These are phyloP conservation scores for Gracilinanus agilis DNA, from an alignment of 2,113 vertebrate genomes.

Conservation along the genomic window DNA sequence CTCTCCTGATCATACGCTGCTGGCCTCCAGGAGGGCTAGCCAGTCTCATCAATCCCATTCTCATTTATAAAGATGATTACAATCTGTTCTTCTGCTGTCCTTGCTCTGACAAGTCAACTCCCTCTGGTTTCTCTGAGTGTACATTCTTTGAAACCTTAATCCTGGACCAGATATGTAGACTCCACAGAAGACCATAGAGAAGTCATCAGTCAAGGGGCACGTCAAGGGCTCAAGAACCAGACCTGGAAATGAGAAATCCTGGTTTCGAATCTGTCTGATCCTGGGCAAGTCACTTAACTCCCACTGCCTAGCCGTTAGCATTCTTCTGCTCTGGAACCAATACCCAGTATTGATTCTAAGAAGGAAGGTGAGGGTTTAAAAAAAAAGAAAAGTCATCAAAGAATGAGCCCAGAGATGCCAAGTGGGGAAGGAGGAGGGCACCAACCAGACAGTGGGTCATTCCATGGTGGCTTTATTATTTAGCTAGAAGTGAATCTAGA, in stretches of 20 bases:
- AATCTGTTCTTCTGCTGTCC: background rate
- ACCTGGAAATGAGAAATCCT: no score
- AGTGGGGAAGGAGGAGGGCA: background rate
- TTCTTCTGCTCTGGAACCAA: no score
- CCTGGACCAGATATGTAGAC: background rate
- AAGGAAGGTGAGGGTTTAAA: no score
- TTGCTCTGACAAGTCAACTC: conserved; percentile 5
- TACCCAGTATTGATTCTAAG: no score
- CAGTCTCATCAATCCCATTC: background rate
- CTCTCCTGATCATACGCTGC: fast-evolving
- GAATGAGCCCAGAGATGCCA: background rate
- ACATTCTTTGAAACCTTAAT: conserved; percentile 1
- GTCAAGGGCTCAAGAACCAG: no score
- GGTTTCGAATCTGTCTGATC: no score
- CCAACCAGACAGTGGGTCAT: background rate
- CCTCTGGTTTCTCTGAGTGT: background rate
- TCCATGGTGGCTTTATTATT: conserved; percentile 19
- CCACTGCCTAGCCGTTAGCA: no score
- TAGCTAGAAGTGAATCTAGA: conserved; percentile 28
- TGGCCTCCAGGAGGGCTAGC: background rate
- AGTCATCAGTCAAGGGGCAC: background rate
- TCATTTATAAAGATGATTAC: background rate
- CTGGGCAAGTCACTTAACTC: no score
- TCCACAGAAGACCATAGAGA: background rate
- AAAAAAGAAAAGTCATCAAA: no score